Base-by-base conservation (phyloP, 2,888 invertebrate genomes). In the Torymus texanus region DNA sequence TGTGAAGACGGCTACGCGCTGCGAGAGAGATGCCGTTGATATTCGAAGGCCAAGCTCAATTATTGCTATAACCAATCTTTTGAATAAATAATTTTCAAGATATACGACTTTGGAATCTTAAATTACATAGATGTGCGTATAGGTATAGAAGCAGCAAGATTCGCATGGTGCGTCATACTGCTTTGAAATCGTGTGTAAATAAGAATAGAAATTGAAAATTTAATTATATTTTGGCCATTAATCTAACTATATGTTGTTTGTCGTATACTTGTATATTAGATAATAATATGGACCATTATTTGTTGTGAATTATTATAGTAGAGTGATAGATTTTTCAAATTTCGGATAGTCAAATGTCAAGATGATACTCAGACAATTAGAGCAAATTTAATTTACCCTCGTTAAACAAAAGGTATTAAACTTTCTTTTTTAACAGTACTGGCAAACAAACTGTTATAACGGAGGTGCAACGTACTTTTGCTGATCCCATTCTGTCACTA, bases 401-500 rank as follows among this genome's bases (percentile, higher is more conserved):
- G 1, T 13, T 13, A 41, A 50, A 51, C 62, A 62, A 67, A 66
- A 67, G 51, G n/a, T 10, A 65, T 8, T 5, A 61, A 67, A 67
- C 53, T 55, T 65, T 59, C 53, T 53, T 59, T 79, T 70, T 71
- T 62, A 61, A 56, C 65, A 50, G 3, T 12, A 63, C 66, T 24
- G 56, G 55, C 55, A 65, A 79, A 82, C 75, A 79, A 78, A 75
- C 74, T 75, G 24, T 80, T 77, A 72, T 72, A 75, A 58, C 50
- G 41, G 55, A 74, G 78, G 82, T 78, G 78, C 81, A 80, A 77
- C 70, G 78, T 83, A 86, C 86, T 87, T 86, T 84, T 85, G 82
- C 85, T 86, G 85, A 86, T 85, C 85, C 84, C 85, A 86, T 84
- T 84, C 83, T 83, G 84, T 86, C 86, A 86, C 84, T 87, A 85